Conservation (phyloP, 2,888 invertebrate species). For the Girardia tigrina region DNA sequence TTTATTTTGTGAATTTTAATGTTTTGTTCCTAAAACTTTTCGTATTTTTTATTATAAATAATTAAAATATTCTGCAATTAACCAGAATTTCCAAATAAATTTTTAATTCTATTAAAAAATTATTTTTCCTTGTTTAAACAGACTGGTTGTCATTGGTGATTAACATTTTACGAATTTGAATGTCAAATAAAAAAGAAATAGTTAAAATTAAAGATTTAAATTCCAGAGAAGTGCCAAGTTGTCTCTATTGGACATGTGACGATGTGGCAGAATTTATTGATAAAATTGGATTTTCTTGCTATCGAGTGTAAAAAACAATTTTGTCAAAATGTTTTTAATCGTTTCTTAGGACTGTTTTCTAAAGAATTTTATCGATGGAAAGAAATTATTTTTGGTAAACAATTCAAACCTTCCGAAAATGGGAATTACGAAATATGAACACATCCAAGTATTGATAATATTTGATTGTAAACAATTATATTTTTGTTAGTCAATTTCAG, state of each 20-base stretch:
- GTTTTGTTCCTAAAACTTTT: no score
- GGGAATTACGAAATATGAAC: slow-evolving; percentile 45
- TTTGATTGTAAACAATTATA: not conserved
- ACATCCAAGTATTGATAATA: slow-evolving; percentile 42
- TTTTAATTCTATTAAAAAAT: no score
- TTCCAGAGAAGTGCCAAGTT: slow-evolving; percentile 43
- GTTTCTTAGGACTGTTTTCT: slow-evolving; percentile 43
- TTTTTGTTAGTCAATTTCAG: slow-evolving; percentile 42
- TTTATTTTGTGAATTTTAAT: no score
- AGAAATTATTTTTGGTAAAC: slow-evolving; percentile 41
- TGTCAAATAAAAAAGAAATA: not conserved
- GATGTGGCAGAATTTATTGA: slow-evolving; percentile 46
- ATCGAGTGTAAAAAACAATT: no score
- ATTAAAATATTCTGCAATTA: no score
- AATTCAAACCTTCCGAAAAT: slow-evolving; percentile 44
- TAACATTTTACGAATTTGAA: not conserved
- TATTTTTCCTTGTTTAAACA: not conserved
- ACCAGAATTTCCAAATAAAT: no score
- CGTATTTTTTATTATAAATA: no score
- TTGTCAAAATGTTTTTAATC: no score
- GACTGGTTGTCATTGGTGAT: not conserved
- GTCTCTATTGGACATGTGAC: slow-evolving; percentile 43
- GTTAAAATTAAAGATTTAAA: slow-evolving; percentile 42
- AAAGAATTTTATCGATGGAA: slow-evolving; percentile 43
- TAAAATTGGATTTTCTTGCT: slow-evolving; percentile 43